phyloP scores from a whole-genome alignment of 1,140 invertebrate genomes.

The Dendrolimus punctatus region DNA sequence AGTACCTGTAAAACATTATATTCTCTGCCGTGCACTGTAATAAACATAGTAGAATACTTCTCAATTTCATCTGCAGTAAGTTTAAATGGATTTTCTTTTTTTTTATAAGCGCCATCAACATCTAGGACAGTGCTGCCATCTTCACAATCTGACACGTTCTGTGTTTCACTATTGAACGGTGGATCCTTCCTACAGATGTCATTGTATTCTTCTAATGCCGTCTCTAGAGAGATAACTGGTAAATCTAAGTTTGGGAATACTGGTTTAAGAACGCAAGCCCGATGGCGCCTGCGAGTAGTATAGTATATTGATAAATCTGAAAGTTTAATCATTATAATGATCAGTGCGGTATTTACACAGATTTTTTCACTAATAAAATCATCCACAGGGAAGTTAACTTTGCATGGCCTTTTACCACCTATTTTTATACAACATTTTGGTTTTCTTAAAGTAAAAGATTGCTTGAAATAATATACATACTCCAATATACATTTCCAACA shows the following conservation, averaged over 20 bases:
- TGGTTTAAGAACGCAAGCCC: conserved; percentile 30
- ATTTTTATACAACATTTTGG: too few relatives aligned
- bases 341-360: too few relatives aligned
- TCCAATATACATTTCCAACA: too few relatives aligned
- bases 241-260: conserved; percentile 19
- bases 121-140: conserved; percentile 24
- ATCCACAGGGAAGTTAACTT: too few relatives aligned
- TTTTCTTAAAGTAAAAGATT: too few relatives aligned
- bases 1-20: conserved; percentile 40
- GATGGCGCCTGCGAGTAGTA: conserved; percentile 28
- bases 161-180: too few relatives aligned
- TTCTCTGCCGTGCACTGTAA: conserved; percentile 21
- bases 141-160: conserved; percentile 2
- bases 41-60: conserved; percentile 33
- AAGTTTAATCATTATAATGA: conserved; percentile 6
- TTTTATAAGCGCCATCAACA: background rate
- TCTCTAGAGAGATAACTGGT: conserved; percentile 17
- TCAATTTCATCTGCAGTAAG: conserved; percentile 33
- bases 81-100: conserved; percentile 13
- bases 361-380: too few relatives aligned
- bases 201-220: conserved; percentile 18
- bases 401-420: too few relatives aligned
- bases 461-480: too few relatives aligned
- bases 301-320: conserved; percentile 30
- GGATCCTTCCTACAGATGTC: conserved; percentile 13